Evolutionary conservation across 2,797 vertebrate genomes (phyloP).

Genomic region (Phylloscopus collybita): DNA sequence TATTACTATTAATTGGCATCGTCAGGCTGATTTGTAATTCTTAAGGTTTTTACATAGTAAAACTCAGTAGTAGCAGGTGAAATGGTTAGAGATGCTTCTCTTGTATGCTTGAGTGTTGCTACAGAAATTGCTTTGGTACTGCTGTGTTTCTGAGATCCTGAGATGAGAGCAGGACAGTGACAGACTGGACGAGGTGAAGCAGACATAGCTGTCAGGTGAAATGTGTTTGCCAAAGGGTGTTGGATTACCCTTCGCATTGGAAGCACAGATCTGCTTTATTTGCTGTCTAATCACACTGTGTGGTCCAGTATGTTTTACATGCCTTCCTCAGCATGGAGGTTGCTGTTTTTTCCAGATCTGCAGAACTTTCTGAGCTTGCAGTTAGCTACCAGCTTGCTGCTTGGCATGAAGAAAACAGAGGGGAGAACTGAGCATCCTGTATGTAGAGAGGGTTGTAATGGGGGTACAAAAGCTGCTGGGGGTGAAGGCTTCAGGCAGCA

Average conservation of each 20-base stretch:
- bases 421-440: neutral
- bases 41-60: neutral
- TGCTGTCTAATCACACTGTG: fast-evolving
- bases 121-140: neutral
- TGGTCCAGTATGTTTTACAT: neutral
- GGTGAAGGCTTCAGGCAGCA: neutral
- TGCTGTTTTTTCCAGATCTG: neutral
- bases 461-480: neutral
- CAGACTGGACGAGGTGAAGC: neutral
- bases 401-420: neutral
- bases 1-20: neutral
- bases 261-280: neutral
- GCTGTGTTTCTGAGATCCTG: neutral
- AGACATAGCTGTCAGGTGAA: neutral
- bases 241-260: neutral
- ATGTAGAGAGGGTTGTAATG: fast-evolving
- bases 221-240: neutral
- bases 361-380: neutral
- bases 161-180: neutral
- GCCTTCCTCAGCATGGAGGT: neutral
- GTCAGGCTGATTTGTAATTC: neutral
- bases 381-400: neutral
- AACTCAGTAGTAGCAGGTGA: neutral
- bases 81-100: neutral
- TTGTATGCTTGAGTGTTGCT: neutral